phyloP scores from a whole-genome alignment of 37 sponge, comb jelly and placozoan genomes.

The Tethya wilhelma region DNA sequence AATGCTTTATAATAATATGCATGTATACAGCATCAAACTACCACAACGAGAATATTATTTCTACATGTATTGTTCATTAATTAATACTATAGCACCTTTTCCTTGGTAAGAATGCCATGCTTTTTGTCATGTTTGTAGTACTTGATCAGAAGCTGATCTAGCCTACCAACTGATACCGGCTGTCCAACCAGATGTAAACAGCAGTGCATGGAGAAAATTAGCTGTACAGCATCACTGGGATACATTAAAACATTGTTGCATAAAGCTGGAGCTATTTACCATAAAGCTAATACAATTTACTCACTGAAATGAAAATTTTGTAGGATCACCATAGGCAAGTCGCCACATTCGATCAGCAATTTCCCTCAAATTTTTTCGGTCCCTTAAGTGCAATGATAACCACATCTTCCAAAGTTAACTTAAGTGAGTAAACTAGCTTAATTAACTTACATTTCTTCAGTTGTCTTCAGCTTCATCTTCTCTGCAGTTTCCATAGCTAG shows the following conservation, averaged over 20 bases:
- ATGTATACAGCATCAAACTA: not conserved
- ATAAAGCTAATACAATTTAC: not conserved
- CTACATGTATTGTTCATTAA: too few relatives aligned
- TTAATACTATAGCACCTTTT: too few relatives aligned
- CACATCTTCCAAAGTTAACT: not conserved
- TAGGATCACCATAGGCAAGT: constrained; percentile 6
- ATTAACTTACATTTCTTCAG: constrained; percentile 31
- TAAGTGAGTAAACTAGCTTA: too few relatives aligned
- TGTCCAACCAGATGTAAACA: constrained; percentile 56
- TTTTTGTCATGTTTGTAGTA: constrained; percentile 31
- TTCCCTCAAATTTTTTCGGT: constrained; percentile 26
- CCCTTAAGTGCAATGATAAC: constrained; percentile 1
- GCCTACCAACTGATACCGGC: constrained; percentile 46
- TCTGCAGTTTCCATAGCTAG: constrained; percentile 25
- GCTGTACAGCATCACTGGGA: constrained; percentile 52
- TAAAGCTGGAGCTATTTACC: not conserved
- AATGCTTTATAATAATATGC: not conserved
- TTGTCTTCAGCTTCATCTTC: constrained; percentile 18
- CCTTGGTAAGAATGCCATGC: constrained; percentile 9
- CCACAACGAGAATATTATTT: too few relatives aligned
- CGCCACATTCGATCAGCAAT: constrained; percentile 17
- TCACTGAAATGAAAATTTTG: constrained; percentile 14
- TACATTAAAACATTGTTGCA: not conserved
- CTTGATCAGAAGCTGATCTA: constrained; percentile 47
- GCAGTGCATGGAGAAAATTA: constrained; percentile 56